These are phyloP conservation scores for Podotricha telesiphe DNA, from an alignment of 2,888 invertebrate genomes.

Conservation along the genomic window DNA sequence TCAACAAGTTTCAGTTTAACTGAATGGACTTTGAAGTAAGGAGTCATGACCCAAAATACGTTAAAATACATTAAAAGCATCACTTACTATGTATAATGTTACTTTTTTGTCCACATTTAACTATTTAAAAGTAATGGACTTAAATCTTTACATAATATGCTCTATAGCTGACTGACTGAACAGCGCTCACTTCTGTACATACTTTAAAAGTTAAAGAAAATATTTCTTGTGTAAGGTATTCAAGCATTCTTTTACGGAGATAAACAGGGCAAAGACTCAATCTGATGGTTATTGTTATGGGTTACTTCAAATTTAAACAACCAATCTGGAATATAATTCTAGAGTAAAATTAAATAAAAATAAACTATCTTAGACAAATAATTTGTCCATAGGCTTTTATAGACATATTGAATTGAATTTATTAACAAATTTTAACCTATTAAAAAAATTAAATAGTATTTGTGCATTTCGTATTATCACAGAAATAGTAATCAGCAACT, in stretches of 20 bases:
- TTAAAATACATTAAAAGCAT: not conserved
- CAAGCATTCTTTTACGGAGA: not conserved
- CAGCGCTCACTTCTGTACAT: not conserved
- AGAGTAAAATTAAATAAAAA: too few relatives aligned
- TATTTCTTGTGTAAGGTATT: not conserved
- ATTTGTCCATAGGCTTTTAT: too few relatives aligned
- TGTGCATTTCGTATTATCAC: slow-evolving; percentile 1
- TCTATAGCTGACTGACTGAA: not conserved
- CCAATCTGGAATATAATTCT: too few relatives aligned
- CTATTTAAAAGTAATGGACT: not conserved
- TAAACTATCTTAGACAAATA: too few relatives aligned
- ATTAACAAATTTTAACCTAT: not conserved
- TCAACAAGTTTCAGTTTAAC: not conserved
- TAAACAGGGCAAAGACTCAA: not conserved
- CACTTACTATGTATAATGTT: not conserved
- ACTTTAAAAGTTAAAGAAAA: slow-evolving; percentile 3
- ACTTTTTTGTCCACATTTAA: not conserved
- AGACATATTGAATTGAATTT: too few relatives aligned
- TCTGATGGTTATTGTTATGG: not conserved
- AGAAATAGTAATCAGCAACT: slow-evolving; percentile 6
- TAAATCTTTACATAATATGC: not conserved
- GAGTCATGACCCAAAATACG: not conserved
- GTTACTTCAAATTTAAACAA: not conserved
- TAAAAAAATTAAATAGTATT: too few relatives aligned
- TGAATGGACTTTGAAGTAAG: too few relatives aligned